Base-by-base conservation (phyloP, 1,140 invertebrate species). In the Paralvinella palmiformis region DNA sequence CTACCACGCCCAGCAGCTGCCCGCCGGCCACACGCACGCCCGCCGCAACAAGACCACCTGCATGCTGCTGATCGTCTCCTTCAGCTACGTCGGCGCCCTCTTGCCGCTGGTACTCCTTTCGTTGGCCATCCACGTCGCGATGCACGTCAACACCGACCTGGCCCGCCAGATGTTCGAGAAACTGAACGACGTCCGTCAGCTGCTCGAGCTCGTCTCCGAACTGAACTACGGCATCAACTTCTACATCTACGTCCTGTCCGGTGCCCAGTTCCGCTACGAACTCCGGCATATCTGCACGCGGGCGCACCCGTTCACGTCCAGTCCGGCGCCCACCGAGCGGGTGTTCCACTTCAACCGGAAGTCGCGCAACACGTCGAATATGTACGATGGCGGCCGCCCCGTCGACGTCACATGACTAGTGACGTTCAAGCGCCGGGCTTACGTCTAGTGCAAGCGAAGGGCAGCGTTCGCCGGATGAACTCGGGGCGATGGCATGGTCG, bases 41-140 rank as follows among this genome's bases (percentile, higher is more conserved):
- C 66, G 69, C 27, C 68, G 69, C 31, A 68, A 72, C 50, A 75
- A 73, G 45, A 76, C 75, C 2, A 76, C 76, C 2, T 69, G 69
- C 22, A 76, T 78, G 73, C 66, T 78, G 7, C 60, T 77, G 7
- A 63, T 68, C 17, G 73, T 78, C 5, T 72, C 72, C 29, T 73
- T 76, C 27, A 73, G 69, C 1, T 76, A 75, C 65, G 67, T 77
- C 0, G 29, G 72, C 0, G 73, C 75, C 17, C 66, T 76, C 24
- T 53, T 75, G 17, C 77, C 77, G 1, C 55, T 70, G 3, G 65
- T 75, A 22, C 59, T 68, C 0, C 41, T 76, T 10, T 68, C 75
- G 4, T 57, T 76, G 24, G 52, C 68, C 10, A 56, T 75, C 31
- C 62, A 71, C 33, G 50, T 71, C 29, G 33, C 62, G 4, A 37